These are phyloP conservation scores for Caenorhabditis afra DNA, from an alignment of 2,888 invertebrate genomes.

Conservation along the genomic window DNA sequence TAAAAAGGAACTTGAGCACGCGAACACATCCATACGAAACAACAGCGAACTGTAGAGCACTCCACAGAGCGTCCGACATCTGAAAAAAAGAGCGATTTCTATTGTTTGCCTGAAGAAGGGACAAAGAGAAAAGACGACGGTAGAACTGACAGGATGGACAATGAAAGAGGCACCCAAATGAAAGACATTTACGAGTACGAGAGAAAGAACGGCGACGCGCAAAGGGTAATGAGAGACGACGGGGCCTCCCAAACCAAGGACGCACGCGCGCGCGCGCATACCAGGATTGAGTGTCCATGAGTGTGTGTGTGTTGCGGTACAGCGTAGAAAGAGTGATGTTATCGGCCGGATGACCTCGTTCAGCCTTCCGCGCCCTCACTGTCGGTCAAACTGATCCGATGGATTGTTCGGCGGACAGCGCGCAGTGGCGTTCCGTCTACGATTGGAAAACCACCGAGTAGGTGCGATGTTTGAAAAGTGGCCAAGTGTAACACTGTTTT, in stretches of 20 bases:
- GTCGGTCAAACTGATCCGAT: neutral
- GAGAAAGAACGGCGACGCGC: slow-evolving; percentile 11
- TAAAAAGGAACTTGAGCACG: slow-evolving; percentile 70
- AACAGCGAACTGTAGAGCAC: slow-evolving; percentile 45
- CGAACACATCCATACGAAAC: slow-evolving; percentile 70
- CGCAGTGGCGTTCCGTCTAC: neutral
- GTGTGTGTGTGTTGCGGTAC: slow-evolving; percentile 7
- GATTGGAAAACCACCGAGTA: too few species aligned
- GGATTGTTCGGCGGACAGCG: slow-evolving; percentile 13
- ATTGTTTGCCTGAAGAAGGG: neutral
- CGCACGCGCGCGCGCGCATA: neutral
- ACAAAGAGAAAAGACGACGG: slow-evolving; percentile 7
- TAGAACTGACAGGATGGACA: slow-evolving; percentile 3
- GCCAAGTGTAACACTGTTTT: slow-evolving; percentile 38
- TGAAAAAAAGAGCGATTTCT: slow-evolving; percentile 9
- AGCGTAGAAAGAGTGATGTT: slow-evolving; percentile 10
- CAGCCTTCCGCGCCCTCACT: slow-evolving; percentile 11
- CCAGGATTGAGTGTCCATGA: neutral
- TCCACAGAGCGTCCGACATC: slow-evolving; percentile 47
- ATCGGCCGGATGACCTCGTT: slow-evolving; percentile 43
- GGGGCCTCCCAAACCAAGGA: slow-evolving; percentile 19
- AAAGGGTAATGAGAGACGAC: slow-evolving; percentile 29
- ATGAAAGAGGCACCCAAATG: slow-evolving; percentile 6
- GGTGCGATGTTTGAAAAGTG: slow-evolving; percentile 1
- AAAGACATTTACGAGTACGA: slow-evolving; percentile 9